Base-by-base conservation (phyloP, 2,797 vertebrate genomes). In the Sorex maritimensis region DNA sequence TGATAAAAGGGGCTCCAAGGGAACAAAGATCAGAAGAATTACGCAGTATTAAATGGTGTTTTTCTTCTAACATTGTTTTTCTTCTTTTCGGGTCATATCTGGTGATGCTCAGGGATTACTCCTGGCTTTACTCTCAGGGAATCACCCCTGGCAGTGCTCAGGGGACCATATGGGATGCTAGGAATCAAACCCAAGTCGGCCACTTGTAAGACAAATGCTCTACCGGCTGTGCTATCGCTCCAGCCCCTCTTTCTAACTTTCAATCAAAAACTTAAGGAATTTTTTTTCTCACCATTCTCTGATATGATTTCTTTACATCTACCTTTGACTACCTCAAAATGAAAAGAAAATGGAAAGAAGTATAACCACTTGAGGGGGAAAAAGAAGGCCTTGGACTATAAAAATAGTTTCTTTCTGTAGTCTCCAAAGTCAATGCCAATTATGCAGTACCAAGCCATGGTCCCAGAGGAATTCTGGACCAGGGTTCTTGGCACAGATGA, bases 401-500 rank as follows among this genome's bases (percentile, higher is more conserved):
- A 83, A 46, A 23, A 79, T 2, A 44, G 63, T 79, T 30, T 77
- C 63, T 77, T 34, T 80, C 41, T 72, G 1, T 79, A n/a, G 69
- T 77, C 78, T 77, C 52, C 75, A 88, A 24, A 80, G 38, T 71
- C 13, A 67, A 14, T 72, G 74, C 74, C 74, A 91, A 71, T 71
- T 87, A 71, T 44, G 34, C 26, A 92, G 88, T 82, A 92, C 23
- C 34, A 87, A 74, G 71, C 67, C 78, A 87, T 69, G 46, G 61
- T 81, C 94, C 84, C 46, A 73, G 81, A 80, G 92, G 67, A 83
- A 68, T 85, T 96, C 81, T 73, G 89, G 61, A 90, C 49, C 38
- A 81, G 38, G 34, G 61, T 65, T 93, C 69, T 91, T 96, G 94
- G 95, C 95, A 95, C 19, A 87, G 26, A 80, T 2, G 26, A 79